Base-by-base conservation (phyloP, 2,888 invertebrate species). In the Oasisia sp. region DNA sequence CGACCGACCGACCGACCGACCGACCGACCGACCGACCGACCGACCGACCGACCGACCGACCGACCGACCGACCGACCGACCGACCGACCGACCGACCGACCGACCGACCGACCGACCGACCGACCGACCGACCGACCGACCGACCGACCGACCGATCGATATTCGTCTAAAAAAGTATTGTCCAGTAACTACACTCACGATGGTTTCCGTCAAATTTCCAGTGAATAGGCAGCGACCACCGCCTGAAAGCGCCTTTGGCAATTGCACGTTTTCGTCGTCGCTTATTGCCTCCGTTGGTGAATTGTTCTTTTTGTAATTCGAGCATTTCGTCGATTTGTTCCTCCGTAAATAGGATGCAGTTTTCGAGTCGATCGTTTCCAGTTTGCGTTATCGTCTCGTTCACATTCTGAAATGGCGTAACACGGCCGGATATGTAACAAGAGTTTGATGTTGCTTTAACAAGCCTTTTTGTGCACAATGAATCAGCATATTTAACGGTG, bases 201-300 rank as follows among this genome's bases (percentile, higher is more conserved):
- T 91, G 91, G 44, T 91, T 8, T 91, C 91, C 91, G 56, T 56
- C 56, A n/a, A 91, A 91, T n/a, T 91, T 91, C 91, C 91, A 91
- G 56, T 32, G 32, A n/a, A 91, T 50, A 4, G 91, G 91, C 91
- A 91, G 44, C 5, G 44, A 50, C 91, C 91, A 91, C 32, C 91
- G 38, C n/a, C 8, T 27, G 5, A 19, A 91, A 3, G 91, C 91
- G 12, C 50, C 4, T 91, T 50, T 32, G 0, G 9, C 45, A 4
- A 91, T 19, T 19, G 45, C 19, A 9, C 91, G 44, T 32, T 91
- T 91, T 44, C n/a, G 38, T 44, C 91, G 38, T 50, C 44, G 74
- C 50, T 50, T 50, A 19, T 74, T 27, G 74, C 27, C 74, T n/a
- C 74, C 74, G 74, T n/a, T 19, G 74, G 27, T 27, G 74, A 74